These are phyloP conservation scores for Hylaea fasciaria DNA, from an alignment of 2,888 invertebrate species.

Conservation along the genomic window DNA sequence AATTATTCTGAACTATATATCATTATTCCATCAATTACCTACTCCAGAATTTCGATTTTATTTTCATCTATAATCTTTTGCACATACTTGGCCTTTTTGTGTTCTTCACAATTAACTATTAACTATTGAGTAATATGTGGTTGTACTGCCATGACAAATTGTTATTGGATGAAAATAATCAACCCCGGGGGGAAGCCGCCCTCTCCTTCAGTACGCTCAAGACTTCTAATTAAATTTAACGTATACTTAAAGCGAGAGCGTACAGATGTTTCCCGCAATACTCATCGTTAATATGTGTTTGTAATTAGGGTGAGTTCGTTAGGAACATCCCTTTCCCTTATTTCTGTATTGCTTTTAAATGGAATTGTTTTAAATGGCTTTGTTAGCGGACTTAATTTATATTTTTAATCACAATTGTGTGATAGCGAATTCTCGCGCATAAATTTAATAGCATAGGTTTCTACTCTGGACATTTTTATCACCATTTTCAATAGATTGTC, in stretches of 20 bases:
- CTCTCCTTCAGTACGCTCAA: constrained; percentile 10
- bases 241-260: constrained; percentile 23
- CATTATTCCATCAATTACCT: too few relatives aligned
- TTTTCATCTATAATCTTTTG: too few relatives aligned
- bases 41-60: too few relatives aligned
- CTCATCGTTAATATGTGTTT: constrained; percentile 35
- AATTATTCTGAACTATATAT: too few relatives aligned
- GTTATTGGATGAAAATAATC: too few relatives aligned
- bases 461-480: too few relatives aligned
- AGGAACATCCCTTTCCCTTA: constrained; percentile 20
- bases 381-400: constrained; percentile 8
- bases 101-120: too few relatives aligned
- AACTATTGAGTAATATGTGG: too few relatives aligned
- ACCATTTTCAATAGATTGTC: too few relatives aligned
- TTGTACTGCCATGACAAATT: too few relatives aligned
- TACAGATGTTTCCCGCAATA: constrained; percentile 40
- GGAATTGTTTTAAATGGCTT: constrained; percentile 9
- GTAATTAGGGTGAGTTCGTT: constrained; percentile 30
- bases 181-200: not conserved
- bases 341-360: constrained; percentile 3
- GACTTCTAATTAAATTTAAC: constrained; percentile 49
- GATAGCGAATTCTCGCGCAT: not conserved
- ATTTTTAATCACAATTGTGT: not conserved
- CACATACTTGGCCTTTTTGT: too few relatives aligned
- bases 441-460: not conserved